A percentile compares a stretch with the other conserved stretches of the same genome.
Conservation (phyloP, 2,113 vertebrate species). For the Cynocephalus volans region DNA sequence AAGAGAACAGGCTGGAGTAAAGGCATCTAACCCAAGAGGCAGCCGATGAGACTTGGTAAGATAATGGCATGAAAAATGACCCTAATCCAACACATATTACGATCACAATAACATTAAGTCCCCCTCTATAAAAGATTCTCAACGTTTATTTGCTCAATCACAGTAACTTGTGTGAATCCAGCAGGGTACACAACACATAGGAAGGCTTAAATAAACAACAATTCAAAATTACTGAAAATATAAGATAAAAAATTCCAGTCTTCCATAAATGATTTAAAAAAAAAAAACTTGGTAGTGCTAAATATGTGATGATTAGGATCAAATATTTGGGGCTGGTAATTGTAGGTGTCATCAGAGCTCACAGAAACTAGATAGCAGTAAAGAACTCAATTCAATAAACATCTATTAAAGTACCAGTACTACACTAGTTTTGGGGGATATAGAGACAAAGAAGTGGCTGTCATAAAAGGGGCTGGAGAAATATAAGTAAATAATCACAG, state of each 20-base stretch:
- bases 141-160: neutral
- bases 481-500: neutral
- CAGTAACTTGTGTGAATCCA: neutral
- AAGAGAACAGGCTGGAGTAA: neutral
- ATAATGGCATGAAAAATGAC: neutral
- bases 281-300: neutral
- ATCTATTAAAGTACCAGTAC: neutral
- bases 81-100: neutral
- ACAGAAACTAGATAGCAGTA: neutral
- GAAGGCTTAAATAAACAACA: neutral
- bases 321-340: neutral
- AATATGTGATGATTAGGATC: neutral
- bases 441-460: neutral
- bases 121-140: neutral
- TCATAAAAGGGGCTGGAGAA: neutral
- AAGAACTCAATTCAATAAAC: slow-evolving; percentile 20
- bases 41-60: neutral
- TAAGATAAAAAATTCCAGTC: neutral
- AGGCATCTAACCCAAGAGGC: neutral
- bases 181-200: neutral
- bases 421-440: neutral
- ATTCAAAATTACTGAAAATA: slow-evolving; percentile 6
- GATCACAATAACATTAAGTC: neutral
- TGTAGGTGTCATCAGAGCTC: neutral
- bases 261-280: neutral